Conservation (phyloP, 2,888 invertebrate genomes). For the Coenonympha glycerion region DNA sequence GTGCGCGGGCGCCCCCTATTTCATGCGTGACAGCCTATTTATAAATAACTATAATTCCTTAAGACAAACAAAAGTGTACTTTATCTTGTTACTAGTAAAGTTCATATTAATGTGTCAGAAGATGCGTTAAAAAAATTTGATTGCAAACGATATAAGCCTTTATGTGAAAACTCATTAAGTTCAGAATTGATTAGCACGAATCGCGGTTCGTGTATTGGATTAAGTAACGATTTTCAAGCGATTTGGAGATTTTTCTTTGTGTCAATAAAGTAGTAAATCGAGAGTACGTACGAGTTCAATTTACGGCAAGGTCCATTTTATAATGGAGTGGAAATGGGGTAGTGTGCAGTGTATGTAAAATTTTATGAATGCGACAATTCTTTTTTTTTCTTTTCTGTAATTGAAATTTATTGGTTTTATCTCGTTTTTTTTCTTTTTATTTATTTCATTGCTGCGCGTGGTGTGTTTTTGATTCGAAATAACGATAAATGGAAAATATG, state of each 20-base stretch:
- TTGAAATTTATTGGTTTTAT: slow-evolving; percentile 15
- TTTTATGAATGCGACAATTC: slow-evolving; percentile 18
- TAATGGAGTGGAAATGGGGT: slow-evolving; percentile 18
- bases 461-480: neutral
- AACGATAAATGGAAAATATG: neutral
- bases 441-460: neutral
- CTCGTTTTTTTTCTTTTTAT: slow-evolving; percentile 10
- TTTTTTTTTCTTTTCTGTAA: slow-evolving; percentile 15
- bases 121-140: neutral
- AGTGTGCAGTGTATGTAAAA: slow-evolving; percentile 18
- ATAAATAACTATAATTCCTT: slow-evolving; percentile 19
- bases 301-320: slow-evolving; percentile 3
- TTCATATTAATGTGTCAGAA: neutral
- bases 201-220: neutral
- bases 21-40: slow-evolving; percentile 25
- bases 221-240: neutral
- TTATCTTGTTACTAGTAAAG: neutral
- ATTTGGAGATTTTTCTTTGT: neutral
- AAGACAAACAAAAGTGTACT: neutral
- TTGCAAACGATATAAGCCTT: neutral
- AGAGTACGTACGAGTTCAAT: neutral
- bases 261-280: slow-evolving; percentile 4
- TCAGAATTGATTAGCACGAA: neutral
- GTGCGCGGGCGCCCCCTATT: slow-evolving; percentile 40
- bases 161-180: neutral